Evolutionary conservation across 2,113 vertebrate genomes (phyloP), one percentile per base, ranked within the genome.

Genomic region (Crotalus horridus): DNA sequence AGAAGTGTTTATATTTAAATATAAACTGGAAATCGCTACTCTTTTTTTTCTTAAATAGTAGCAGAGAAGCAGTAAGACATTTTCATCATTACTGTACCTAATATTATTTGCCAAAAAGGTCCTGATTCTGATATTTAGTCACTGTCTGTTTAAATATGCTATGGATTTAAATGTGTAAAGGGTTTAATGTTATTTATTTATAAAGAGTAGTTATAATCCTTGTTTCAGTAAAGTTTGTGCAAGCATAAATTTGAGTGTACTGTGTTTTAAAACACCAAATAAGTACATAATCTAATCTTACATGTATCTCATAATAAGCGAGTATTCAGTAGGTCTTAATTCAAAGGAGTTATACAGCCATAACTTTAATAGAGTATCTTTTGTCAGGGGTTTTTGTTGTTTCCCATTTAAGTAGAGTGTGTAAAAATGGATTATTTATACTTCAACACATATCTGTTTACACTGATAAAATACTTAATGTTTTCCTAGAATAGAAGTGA

Each of bases 401-500:
- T 39, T 17, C 13, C 2, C 43, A 26, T 1, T 87, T 87, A 90
- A 56, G 13, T 21, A 17, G 29, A n/a, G 69, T 87, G 15, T 85
- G 15, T 74, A 48, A 20, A 12, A 69, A n/a, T 5, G 54, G 92
- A 43, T 4, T 61, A 3, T 93, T 53, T 0, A 55, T 69, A 56
- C 89, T 61, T 88, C 0, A 7, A 61, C 58, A 54, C 6, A 55
- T 53, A n/a, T 85, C 0, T 0, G 5, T 26, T 92, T 1, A 81
- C 23, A 2, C 85, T 53, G 23, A 89, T 43, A 12, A 10, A 93
- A n/a, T 46, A 0, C 0, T 89, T 90, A 0, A 87, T 93, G 86
- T 95, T 94, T 86, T 85, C 89, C 94, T 51, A 93, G 94, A 94
- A 33, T 10, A 89, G n/a, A 55, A 56, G 21, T 53, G 10, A 86